phyloP scores from a whole-genome alignment of 1,140 invertebrate species.

The Caenorhabditis inopinata region DNA sequence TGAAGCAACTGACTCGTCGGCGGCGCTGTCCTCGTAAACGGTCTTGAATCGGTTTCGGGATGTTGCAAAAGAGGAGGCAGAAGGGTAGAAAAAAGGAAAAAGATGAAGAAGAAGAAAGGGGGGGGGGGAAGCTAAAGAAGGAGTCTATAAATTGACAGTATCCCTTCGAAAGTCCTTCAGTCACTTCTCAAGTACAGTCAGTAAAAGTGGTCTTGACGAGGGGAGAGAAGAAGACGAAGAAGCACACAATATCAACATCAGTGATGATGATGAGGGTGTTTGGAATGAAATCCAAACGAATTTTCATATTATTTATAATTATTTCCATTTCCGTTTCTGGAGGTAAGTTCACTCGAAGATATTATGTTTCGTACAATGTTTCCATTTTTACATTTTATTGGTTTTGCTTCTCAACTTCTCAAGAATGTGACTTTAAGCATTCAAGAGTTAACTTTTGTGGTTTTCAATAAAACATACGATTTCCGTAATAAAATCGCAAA shows the following conservation, averaged over 20 bases:
- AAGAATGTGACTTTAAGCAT: too few relatives aligned
- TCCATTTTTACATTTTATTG: too few relatives aligned
- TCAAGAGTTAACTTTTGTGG: too few relatives aligned
- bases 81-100: neutral
- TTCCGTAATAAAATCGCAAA: too few relatives aligned
- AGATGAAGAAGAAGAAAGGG: neutral
- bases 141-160: neutral
- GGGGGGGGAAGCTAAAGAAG: too few relatives aligned
- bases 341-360: too few relatives aligned
- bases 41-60: conserved; percentile 31
- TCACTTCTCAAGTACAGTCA: conserved; percentile 28
- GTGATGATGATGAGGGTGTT: conserved; percentile 3
- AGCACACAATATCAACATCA: conserved; percentile 38
- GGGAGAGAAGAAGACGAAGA: conserved; percentile 6
- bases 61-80: conserved; percentile 7
- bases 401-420: too few relatives aligned
- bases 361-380: too few relatives aligned
- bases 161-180: conserved; percentile 38
- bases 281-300: neutral
- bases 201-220: conserved; percentile 32
- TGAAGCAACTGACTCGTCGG: neutral
- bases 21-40: neutral
- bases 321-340: neutral
- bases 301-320: neutral
- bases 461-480: too few relatives aligned